Evolutionary conservation across 2,797 vertebrate genomes (phyloP).

Genomic region (Sibirionetta formosa): DNA sequence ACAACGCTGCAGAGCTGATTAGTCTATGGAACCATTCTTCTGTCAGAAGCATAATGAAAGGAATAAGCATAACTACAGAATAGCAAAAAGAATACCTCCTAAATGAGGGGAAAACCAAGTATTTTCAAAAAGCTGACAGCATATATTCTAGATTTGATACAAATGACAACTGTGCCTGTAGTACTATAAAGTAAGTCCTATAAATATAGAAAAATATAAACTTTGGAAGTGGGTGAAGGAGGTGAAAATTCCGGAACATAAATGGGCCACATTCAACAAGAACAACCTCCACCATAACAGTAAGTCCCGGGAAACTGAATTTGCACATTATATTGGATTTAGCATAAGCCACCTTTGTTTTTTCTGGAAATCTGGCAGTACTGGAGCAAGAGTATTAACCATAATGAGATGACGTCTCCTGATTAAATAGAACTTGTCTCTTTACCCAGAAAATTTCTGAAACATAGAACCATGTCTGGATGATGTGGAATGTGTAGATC

Average conservation of each 20-base stretch:
- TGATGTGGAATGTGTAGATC: rapidly evolving
- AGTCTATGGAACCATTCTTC: neutral
- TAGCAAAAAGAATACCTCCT: neutral
- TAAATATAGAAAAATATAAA: neutral
- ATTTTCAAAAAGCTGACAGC: neutral
- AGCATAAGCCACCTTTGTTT: neutral
- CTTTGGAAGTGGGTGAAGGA: neutral
- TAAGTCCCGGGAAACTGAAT: neutral
- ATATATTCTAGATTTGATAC: neutral
- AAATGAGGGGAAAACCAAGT: neutral
- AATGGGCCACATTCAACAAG: neutral
- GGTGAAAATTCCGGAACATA: conserved; percentile 7
- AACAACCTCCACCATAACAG: neutral
- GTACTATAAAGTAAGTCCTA: neutral
- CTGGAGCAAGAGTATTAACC: neutral
- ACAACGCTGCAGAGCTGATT: neutral
- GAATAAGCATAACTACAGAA: neutral
- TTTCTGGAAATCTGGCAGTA: neutral
- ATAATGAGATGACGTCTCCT: neutral
- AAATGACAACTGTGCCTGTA: conserved; percentile 10
- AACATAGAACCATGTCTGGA: rapidly evolving
- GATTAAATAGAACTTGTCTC: neutral
- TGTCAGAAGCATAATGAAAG: neutral
- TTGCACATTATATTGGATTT: neutral
- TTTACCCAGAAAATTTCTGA: neutral